Evolutionary conservation across 2,797 vertebrate species (phyloP).

Genomic region (Crocidura indochinensis): DNA sequence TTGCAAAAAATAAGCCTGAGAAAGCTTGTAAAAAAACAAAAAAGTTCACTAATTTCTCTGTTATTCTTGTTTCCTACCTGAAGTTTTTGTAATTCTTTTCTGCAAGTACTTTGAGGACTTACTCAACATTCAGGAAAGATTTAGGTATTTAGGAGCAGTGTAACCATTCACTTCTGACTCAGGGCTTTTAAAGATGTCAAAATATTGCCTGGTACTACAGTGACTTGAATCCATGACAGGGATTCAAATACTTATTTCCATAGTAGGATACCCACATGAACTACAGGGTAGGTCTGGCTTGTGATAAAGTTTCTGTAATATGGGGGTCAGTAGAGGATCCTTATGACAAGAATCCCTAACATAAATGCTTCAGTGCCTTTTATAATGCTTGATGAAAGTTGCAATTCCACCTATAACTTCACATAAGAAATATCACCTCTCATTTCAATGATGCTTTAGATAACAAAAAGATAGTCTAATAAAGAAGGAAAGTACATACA

Average conservation of each 20-base stretch:
- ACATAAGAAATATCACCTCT: background rate
- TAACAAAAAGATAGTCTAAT: background rate
- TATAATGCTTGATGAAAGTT: background rate
- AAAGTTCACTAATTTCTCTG: background rate
- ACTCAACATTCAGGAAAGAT: conserved; percentile 11
- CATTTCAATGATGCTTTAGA: background rate
- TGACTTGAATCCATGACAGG: background rate
- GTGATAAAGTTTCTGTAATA: background rate
- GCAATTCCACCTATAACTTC: background rate
- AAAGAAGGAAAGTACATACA: background rate
- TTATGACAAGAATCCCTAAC: background rate
- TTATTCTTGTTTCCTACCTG: background rate
- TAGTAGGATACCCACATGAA: background rate
- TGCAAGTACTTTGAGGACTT: background rate
- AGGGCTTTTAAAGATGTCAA: background rate
- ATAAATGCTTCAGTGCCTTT: background rate
- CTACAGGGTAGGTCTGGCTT: background rate
- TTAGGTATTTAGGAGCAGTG: background rate
- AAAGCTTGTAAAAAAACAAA: background rate
- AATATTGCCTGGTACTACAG: background rate
- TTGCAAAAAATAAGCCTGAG: background rate
- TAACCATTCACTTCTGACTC: accelerated
- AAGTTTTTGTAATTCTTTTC: background rate
- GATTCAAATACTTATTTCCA: background rate
- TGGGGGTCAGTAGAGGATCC: background rate